phyloP scores from a whole-genome alignment of 2,113 vertebrate species.

The Antennarius striatus region DNA sequence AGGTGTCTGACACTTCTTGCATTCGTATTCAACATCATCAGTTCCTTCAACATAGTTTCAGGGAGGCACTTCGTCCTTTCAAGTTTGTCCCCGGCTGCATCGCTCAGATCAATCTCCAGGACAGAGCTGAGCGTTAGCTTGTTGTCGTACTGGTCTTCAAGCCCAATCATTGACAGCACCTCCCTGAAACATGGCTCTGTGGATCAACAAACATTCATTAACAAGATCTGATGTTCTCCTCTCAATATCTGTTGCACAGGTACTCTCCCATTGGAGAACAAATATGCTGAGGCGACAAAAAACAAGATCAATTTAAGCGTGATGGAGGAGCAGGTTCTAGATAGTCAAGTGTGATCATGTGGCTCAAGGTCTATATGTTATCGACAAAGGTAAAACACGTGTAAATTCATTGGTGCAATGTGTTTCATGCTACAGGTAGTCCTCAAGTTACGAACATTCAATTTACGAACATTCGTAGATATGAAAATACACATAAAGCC shows the following conservation, averaged over 20 bases:
- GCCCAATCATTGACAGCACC: conserved; percentile 25
- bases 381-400: no score
- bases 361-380: no score
- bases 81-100: conserved; percentile 4
- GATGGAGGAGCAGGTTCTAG: background rate
- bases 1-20: conserved; percentile 37
- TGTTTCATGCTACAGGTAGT: no score
- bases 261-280: no score
- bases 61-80: conserved; percentile 27
- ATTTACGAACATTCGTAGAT: no score
- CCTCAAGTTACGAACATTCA: no score
- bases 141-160: conserved; percentile 31
- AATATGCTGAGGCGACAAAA: no score
- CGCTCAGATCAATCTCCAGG: conserved; percentile 37
- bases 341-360: no score
- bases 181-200: conserved; percentile 32
- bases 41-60: conserved; percentile 38
- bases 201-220: conserved; percentile 4
- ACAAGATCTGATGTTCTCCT: no score
- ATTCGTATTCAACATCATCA: conserved; percentile 47
- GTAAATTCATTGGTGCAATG: no score
- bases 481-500: no score
- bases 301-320: background rate
- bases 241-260: no score
- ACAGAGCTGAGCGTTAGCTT: conserved; percentile 43